phyloP scores from a whole-genome alignment of 2,797 vertebrate species.

The Synaphobranchus kaupii region DNA sequence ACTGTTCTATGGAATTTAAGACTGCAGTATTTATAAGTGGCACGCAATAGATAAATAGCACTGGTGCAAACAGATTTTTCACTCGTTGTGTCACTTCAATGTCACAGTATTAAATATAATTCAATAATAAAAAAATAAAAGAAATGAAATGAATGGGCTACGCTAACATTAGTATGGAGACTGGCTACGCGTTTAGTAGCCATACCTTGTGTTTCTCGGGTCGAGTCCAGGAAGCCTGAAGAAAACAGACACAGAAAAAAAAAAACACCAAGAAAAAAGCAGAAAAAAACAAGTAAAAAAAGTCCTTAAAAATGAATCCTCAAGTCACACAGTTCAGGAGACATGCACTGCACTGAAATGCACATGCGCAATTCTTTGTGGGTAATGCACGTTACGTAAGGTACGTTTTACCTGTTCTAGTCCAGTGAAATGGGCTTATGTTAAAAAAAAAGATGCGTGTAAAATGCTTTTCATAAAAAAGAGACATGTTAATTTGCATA shows the following conservation, averaged over 20 bases:
- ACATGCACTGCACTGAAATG: slow-evolving; percentile 62
- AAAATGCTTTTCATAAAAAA: slow-evolving; percentile 21
- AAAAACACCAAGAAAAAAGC: slow-evolving; percentile 70
- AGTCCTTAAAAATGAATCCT: slow-evolving; percentile 77
- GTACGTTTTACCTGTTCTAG: slow-evolving; percentile 43
- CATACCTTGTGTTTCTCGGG: slow-evolving; percentile 99
- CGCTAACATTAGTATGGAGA: slow-evolving; percentile 38
- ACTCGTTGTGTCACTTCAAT: not conserved
- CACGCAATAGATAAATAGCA: not conserved
- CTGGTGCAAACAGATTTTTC: not conserved
- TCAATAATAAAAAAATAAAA: not conserved
- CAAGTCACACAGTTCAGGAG: slow-evolving; percentile 56
- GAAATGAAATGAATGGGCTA: not conserved
- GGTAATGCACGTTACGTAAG: slow-evolving; percentile 44
- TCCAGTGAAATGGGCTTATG: slow-evolving; percentile 48
- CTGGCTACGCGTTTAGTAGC: slow-evolving; percentile 75
- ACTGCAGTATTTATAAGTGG: not conserved
- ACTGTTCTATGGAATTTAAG: not conserved
- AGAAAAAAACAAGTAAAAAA: slow-evolving; percentile 70
- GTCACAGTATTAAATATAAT: not conserved
- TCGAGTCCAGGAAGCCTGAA: slow-evolving; percentile 99
- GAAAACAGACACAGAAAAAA: slow-evolving; percentile 86
- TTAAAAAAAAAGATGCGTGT: slow-evolving; percentile 23
- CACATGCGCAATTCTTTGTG: slow-evolving; percentile 64
- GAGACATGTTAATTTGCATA: slow-evolving; percentile 23